A percentile compares a stretch with the other conserved stretches of the same genome.
Conservation (phyloP, 1,140 invertebrate genomes). For the Tetragnatha versicolor region DNA sequence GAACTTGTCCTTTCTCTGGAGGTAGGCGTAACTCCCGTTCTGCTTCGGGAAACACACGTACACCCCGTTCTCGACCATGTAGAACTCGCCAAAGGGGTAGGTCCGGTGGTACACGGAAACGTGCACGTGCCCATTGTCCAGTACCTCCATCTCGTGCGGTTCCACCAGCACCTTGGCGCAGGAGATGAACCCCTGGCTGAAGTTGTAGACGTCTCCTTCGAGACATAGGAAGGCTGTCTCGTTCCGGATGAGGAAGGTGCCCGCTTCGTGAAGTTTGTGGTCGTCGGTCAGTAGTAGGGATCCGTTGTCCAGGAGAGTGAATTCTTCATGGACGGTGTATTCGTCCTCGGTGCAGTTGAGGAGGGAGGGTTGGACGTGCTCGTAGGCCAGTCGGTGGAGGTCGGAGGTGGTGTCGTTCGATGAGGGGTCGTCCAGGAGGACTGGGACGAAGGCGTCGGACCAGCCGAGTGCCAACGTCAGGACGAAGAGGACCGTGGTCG, state of each 20-base stretch:
- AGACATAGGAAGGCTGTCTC: slow-evolving; percentile 4
- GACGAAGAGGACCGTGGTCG: background rate
- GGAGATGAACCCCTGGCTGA: slow-evolving; percentile 32
- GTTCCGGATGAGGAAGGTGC: slow-evolving; percentile 6
- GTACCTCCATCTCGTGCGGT: background rate
- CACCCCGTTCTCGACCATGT: background rate
- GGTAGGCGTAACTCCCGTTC: background rate
- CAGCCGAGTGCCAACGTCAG: background rate
- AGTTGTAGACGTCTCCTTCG: background rate
- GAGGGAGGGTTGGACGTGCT: background rate
- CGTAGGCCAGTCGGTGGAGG: background rate
- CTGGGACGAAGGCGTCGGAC: background rate
- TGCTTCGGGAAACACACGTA: slow-evolving; percentile 23
- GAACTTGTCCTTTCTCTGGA: background rate
- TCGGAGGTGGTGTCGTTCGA: background rate
- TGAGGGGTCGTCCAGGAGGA: background rate
- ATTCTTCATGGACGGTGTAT: background rate
- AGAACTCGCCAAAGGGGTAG: slow-evolving; percentile 4
- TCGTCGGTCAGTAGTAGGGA: background rate
- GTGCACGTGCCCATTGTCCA: slow-evolving; percentile 12
- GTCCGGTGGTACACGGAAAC: slow-evolving; percentile 5
- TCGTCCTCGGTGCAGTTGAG: slow-evolving; percentile 1
- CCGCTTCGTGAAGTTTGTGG: background rate
- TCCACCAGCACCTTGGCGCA: slow-evolving; percentile 25
- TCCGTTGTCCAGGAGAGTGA: slow-evolving; percentile 14